Evolutionary conservation across 2,888 invertebrate species (phyloP), one percentile per base, ranked within the genome.

Genomic region (Salpingus planirostris): DNA sequence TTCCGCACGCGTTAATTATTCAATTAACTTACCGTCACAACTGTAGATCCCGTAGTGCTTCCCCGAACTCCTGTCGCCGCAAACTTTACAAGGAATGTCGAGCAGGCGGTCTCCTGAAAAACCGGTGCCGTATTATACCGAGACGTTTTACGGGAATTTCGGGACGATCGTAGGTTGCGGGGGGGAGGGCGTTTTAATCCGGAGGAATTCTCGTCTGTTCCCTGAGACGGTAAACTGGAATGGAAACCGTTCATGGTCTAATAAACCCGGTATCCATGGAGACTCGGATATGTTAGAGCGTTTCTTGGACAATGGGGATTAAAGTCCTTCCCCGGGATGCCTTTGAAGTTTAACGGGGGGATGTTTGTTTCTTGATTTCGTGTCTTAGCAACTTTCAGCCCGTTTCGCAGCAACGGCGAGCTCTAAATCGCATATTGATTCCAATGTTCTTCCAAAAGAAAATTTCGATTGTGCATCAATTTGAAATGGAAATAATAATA

Each of bases 41-140:
- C 95, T 93, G 69, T 95, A 98, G 59, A 98, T 97, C 48, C 97
- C 97, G 69, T 98, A 98, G 69, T 98, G 97, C 69, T 97, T 98
- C 36, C 98, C 97, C 8, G 96, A 96, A 57, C 95, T 96, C 59
- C 97, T 79, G 68, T 98, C 97, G 36, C 95, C 95, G 60, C 97
- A 98, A 40, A 98, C 98, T 68, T 93, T 91, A 69, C 98, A 98
- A 11, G 95, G 93, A 60, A 98, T 95, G 68, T 98, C 97, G 58
- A 97, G 78, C 51, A 98, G 78, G 57, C 97, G 85, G 67, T 97
- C 93, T 63, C 95, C 96, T 91, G 67, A 29, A 68, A 62, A 43
- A n/a, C n/a, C n/a, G n/a, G n/a, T n/a, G n/a, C n/a, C n/a, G n/a
- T n/a, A n/a, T n/a, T n/a, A n/a, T n/a, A n/a, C n/a, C n/a, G n/a